Percentiles rank a stretch among this genome's conserved stretches.
Conservation (phyloP, 2,113 vertebrate species). For the Anas platyrhynchos region DNA sequence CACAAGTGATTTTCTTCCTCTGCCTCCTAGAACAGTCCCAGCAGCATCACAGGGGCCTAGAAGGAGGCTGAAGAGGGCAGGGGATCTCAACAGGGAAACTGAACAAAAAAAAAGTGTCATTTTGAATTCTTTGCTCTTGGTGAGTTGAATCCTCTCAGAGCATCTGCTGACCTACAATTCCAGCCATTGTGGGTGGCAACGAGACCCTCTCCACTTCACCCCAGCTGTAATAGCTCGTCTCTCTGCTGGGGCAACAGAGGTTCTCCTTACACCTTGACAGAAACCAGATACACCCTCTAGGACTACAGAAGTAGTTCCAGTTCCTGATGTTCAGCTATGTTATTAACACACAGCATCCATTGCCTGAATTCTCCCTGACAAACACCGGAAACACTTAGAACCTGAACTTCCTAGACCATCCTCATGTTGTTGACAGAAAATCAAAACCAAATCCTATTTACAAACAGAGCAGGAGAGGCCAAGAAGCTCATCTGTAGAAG, state of each 20-base stretch:
- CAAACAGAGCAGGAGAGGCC: neutral
- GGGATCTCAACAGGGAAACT: neutral
- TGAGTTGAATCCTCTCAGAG: neutral
- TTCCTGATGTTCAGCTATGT: neutral
- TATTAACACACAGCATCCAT: neutral
- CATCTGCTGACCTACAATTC: neutral
- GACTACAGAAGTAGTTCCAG: neutral
- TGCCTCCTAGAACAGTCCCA: neutral
- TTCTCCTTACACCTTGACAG: neutral
- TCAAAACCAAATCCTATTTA: neutral
- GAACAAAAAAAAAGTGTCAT: neutral
- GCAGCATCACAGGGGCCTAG: neutral
- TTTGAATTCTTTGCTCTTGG: neutral
- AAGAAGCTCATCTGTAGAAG: neutral
- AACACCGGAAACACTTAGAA: neutral
- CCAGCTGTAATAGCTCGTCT: neutral
- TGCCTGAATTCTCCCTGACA: neutral
- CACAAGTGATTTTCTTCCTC: neutral
- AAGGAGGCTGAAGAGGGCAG: neutral
- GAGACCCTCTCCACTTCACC: neutral
- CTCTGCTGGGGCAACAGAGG: neutral
- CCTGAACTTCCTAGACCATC: neutral
- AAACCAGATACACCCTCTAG: neutral
- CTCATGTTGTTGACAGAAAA: neutral
- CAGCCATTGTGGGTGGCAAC: neutral